Evolutionary conservation across 2,888 invertebrate genomes (phyloP), one percentile per base, ranked within the genome.

Genomic region (Tetramorium bicarinatum): DNA sequence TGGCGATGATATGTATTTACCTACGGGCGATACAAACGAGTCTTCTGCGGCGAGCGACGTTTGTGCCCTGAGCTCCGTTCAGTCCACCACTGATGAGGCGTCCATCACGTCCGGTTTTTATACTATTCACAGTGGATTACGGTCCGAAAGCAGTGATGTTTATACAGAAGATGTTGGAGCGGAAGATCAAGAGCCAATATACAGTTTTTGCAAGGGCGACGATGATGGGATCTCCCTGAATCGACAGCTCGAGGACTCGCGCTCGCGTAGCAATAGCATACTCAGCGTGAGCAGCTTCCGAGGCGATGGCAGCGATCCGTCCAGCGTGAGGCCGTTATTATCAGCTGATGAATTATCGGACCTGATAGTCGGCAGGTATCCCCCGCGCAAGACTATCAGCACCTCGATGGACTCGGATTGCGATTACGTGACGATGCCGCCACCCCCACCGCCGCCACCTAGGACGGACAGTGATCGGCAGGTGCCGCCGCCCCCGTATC

Each of bases 231-330:
- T 87, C 0, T 76, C 86, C 9, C 49, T 92, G 54, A 86, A 91
- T 76, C 89, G 88, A 41, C 90, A 90, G 34, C 85, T 92, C 13
- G 91, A 91, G 1, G 93, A 94, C 44, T 82, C 92, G 0, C 88
- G 94, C 49, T 94, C 95, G 0, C 90, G 95, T 3, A 97, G 97
- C 59, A 97, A 98, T 92, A 98, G 98, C 2, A 97, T 97, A 90
- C 96, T 97, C 0, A 98, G 98, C 94, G 97, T 97, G n/a, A 96
- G 96, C 34, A 98, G 98, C 72, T 98, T 98, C 94, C 97, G 98
- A 69, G 98, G 98, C 3, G 98, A 98, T 92, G 98, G 98, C n/a
- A 98, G 98, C 93, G 98, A 98, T 94, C 98, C 98, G 3, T 97
- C 98, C 1, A 97, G 97, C 93, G 97, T 97, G 90, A 97, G 97